Evolutionary conservation across 2,888 invertebrate species (phyloP), one percentile per base, ranked within the genome.

Genomic region (Pinctada fucata): DNA sequence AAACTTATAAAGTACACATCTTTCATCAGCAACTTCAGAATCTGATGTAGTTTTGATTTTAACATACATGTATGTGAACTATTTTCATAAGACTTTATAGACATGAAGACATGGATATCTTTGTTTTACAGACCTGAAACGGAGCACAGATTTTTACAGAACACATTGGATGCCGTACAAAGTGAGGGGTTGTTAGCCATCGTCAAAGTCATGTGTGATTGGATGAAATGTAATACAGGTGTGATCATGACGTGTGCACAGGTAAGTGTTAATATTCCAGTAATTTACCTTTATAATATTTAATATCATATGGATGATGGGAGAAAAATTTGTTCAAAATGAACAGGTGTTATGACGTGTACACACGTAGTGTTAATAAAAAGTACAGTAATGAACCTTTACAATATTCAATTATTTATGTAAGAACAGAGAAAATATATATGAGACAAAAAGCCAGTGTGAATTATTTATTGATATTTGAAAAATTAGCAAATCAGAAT

Each of bases 151-250:
- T 87, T 85, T 45, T 80, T 88, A 72, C 88, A 89, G 80, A 87
- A 88, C 69, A 80, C 88, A 10, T 76, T 92, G 49, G 87, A 88
- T 65, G 91, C 91, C 45, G 81, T 91, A 63, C 88, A 88, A 70
- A 83, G 81, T 73, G 90, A 91, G 83, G 91, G 91, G n/a, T 86
- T 95, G 82, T 91, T 96, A 52, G 93, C 94, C 51, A 95, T 95
- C 83, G 94, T 97, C 49, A 96, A 96, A 92, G 93, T 97, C 83
- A 94, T 97, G 82, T 95, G 95, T 90, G 97, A 97, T 92, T 97
- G 97, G 97, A 93, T 97, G 84, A 94, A 94, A 75, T 95, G 95
- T 74, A 96, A 97, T 92, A 95, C 95, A 75, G 95, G 96, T 82
- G 95, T 97, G 48, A 94, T 97, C 78, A 88, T 87, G 79, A 90